A percentile compares a stretch with the other conserved stretches of the same genome.
phyloP scores from a whole-genome alignment of 1,140 invertebrate species.

The Acyrthosiphon pisum region DNA sequence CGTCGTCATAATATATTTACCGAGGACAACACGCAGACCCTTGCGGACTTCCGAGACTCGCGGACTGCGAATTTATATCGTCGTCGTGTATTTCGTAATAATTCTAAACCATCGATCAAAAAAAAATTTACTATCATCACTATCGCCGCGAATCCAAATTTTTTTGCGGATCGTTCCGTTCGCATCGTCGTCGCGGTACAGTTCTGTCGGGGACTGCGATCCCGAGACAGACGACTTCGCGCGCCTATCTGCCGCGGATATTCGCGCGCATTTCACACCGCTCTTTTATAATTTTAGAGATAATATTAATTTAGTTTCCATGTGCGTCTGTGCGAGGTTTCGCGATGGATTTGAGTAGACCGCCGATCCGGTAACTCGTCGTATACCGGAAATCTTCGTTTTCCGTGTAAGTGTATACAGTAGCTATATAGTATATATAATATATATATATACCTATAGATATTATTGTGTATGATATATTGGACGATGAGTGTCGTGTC shows the following conservation, averaged over 20 bases:
- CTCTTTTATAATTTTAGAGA: not conserved
- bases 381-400: slow-evolving; percentile 25
- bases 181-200: no score
- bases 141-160: not conserved
- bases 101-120: no score
- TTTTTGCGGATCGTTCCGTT: not conserved
- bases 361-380: slow-evolving; percentile 30
- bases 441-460: no score
- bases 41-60: not conserved
- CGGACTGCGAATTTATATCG: not conserved
- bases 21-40: not conserved
- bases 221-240: not conserved
- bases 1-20: not conserved
- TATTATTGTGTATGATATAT: not conserved
- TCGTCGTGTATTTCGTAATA: not conserved
- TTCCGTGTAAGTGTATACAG: slow-evolving; percentile 35
- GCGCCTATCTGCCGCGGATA: not conserved
- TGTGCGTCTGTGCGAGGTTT: not conserved
- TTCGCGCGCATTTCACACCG: no score
- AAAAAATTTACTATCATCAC: not conserved
- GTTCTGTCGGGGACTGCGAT: not conserved
- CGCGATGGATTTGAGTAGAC: slow-evolving; percentile 22
- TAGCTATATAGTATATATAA: no score
- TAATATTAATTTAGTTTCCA: no score
- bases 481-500: not conserved